Conservation (phyloP, 2,797 vertebrate genomes). For the Artibeus jamaicensis region DNA sequence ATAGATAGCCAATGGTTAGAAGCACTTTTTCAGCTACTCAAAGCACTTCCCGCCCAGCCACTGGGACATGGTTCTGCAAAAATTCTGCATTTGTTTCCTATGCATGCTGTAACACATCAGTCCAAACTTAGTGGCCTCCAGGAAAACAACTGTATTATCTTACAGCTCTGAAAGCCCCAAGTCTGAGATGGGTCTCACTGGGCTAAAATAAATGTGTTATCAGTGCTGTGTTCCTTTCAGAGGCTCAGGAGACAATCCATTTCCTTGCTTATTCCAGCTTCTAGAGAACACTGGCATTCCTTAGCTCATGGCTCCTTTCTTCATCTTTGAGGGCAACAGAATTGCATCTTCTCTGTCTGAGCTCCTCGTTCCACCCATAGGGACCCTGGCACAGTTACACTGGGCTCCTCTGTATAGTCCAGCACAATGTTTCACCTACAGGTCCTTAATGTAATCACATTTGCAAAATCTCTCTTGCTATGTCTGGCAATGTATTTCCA, state of each 20-base stretch:
- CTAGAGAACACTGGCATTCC: not conserved
- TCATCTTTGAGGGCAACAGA: not conserved
- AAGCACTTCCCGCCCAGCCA: not conserved
- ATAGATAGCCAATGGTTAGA: not conserved
- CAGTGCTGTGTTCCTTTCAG: not conserved
- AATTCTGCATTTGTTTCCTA: not conserved
- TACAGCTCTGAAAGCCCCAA: not conserved
- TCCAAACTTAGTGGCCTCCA: not conserved
- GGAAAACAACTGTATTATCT: not conserved
- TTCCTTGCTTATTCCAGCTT: not conserved
- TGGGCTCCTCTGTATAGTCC: not conserved
- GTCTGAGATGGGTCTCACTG: not conserved
- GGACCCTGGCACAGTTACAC: not conserved
- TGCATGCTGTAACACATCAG: not conserved
- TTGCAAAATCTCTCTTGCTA: not conserved
- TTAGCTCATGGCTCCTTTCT: not conserved
- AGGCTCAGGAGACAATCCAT: not conserved
- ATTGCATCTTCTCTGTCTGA: not conserved
- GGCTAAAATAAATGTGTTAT: not conserved
- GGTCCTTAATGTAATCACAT: not conserved
- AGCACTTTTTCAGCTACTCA: not conserved
- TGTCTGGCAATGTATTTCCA: not conserved
- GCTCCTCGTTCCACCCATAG: not conserved
- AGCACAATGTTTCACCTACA: not conserved
- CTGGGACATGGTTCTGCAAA: not conserved